Base-by-base conservation (phyloP, 2,113 vertebrate species). In the Puma concolor region DNA sequence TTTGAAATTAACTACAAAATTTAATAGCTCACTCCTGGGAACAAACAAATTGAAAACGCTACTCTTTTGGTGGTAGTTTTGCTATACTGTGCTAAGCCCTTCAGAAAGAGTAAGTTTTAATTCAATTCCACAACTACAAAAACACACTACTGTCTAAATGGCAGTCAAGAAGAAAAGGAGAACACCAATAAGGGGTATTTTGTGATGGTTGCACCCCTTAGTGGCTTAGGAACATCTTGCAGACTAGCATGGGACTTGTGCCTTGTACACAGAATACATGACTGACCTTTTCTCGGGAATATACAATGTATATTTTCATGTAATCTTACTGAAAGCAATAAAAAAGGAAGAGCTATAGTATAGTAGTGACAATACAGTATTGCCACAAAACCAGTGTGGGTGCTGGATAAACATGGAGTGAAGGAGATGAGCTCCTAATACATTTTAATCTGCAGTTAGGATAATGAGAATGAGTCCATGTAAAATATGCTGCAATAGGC, bases 1-100 rank as follows among this genome's bases (percentile, higher is more conserved):
- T 92, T 74, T 71, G 87, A 87, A 94, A 96, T 93, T 79, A 93
- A 85, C 52, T 67, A 94, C 72, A 92, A 60, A 94, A 88, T 71
- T 76, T 38, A 38, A 82, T 7, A 82, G 79, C 23, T 89, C 38
- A 66, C 44, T 3, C 52, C 4, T 71, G 52, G 36, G 38, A 93
- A 93, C 4, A 71, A 66, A 79, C 33, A 54, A 96, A 82, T 52
- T n/a, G 54, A 64, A 77, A 93, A 38, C 48, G 14, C 44, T 76
- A 54, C 3, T 57, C 48, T 85, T 92, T 52, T 19, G 38, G 67
- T 14, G 33, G 64, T 7, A 71, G 15, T 63, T 95, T 66, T 94
- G 79, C 67, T 77, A 33, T 60, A 92, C 7, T 83, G 63, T 19
- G 50, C 17, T 14, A 69, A 29, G 23, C 8, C 31, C 50, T 82